These are phyloP conservation scores for Tanytarsus gracilentus DNA, from an alignment of 2,888 invertebrate species.

Conservation along the genomic window DNA sequence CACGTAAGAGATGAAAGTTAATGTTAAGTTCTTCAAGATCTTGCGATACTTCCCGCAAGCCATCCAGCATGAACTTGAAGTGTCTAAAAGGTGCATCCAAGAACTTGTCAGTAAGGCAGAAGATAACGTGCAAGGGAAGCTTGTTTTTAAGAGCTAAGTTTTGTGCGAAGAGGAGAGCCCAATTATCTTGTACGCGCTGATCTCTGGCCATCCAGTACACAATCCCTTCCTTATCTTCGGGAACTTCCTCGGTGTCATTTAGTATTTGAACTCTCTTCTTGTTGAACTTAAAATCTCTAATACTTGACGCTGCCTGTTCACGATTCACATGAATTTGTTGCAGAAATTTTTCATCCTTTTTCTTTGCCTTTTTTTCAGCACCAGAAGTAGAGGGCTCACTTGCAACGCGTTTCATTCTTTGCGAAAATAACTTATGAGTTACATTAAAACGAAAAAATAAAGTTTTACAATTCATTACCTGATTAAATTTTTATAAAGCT, in stretches of 20 bases:
- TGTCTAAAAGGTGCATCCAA: constrained; percentile 73
- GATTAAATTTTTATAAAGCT: too few species aligned
- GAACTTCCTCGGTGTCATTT: constrained; percentile 53
- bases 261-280: constrained; percentile 68
- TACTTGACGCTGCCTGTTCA: constrained; percentile 47
- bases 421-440: too few species aligned
- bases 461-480: too few species aligned
- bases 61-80: constrained; percentile 69
- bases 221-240: constrained; percentile 48
- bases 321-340: constrained; percentile 44
- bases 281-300: constrained; percentile 62
- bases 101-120: constrained; percentile 71
- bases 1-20: constrained; percentile 66
- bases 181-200: constrained; percentile 84
- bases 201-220: constrained; percentile 87
- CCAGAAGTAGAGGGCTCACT: too few species aligned
- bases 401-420: too few species aligned
- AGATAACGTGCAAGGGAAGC: constrained; percentile 71
- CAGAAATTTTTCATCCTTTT: constrained; percentile 30
- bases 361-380: neutral
- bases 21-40: constrained; percentile 66
- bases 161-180: constrained; percentile 83
- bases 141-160: constrained; percentile 71
- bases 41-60: constrained; percentile 61
- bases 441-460: too few species aligned